A percentile compares a stretch with the other conserved stretches of the same genome.
phyloP scores from a whole-genome alignment of 2,888 invertebrate species.

The Xestia c-nigrum region DNA sequence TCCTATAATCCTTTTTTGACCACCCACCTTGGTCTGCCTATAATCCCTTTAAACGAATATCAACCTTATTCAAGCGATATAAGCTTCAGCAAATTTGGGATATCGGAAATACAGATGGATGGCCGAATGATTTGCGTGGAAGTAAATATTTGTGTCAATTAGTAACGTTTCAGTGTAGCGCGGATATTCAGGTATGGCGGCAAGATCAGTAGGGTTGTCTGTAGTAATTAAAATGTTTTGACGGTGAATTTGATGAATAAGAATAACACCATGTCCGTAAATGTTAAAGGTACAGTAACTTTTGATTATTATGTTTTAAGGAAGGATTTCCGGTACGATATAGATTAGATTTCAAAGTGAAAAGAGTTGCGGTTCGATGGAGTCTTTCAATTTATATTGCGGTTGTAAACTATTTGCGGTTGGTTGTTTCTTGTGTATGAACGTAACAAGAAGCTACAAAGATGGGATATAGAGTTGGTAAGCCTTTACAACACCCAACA shows the following conservation, averaged over 20 bases:
- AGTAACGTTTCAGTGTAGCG: conserved; percentile 43
- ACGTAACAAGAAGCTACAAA: neutral
- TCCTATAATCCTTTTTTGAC: conserved; percentile 62
- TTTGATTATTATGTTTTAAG: conserved; percentile 10
- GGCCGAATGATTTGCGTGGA: conserved; percentile 57
- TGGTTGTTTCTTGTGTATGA: neutral
- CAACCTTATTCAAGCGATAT: conserved; percentile 13
- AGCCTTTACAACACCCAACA: neutral
- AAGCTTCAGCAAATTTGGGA: conserved; percentile 6
- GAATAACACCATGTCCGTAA: conserved; percentile 5
- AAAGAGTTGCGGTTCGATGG: conserved; percentile 13
- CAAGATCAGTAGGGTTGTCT: conserved; percentile 34
- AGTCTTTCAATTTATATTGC: neutral
- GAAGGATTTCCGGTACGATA: conserved; percentile 52
- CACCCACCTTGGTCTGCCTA: conserved; percentile 59
- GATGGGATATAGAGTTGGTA: neutral
- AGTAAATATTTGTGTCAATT: conserved; percentile 78
- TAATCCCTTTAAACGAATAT: conserved; percentile 46
- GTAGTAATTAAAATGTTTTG: conserved; percentile 52
- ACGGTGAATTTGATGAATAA: conserved; percentile 23
- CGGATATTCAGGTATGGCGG: conserved; percentile 43
- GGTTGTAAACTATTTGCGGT: conserved; percentile 2
- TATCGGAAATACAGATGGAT: conserved; percentile 61
- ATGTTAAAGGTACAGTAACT: conserved; percentile 14
- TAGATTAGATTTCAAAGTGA: conserved; percentile 33